phyloP scores from a whole-genome alignment of 2,797 vertebrate species.

The Poeciliopsis turneri region DNA sequence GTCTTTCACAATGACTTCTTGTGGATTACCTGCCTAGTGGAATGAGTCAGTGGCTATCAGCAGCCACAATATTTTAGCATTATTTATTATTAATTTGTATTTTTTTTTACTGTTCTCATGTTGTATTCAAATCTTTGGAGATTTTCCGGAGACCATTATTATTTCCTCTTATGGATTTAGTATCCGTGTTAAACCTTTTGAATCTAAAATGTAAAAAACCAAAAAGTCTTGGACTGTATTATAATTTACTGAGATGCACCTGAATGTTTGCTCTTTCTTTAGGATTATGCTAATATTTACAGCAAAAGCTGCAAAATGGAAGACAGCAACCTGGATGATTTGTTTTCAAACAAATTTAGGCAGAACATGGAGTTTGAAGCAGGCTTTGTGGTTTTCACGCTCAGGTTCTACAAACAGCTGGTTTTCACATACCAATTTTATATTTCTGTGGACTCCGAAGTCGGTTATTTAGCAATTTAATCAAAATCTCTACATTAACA shows the following conservation, averaged over 20 bases:
- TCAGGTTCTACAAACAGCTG: neutral
- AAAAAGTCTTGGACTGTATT: neutral
- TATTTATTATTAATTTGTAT: too few species aligned
- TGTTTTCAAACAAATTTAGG: neutral
- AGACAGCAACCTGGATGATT: neutral
- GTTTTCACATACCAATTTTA: neutral
- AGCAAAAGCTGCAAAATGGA: neutral
- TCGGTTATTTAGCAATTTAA: neutral
- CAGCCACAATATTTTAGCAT: neutral
- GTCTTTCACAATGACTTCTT: neutral
- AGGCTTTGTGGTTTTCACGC: neutral
- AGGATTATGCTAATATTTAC: neutral
- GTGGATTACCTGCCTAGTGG: neutral
- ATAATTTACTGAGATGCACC: neutral
- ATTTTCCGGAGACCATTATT: neutral
- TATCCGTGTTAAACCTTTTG: neutral
- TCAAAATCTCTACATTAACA: neutral
- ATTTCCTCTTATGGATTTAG: neutral
- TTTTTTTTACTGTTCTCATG: neutral
- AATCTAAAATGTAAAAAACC: too few species aligned
- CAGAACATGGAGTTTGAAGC: neutral
- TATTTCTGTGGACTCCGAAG: neutral
- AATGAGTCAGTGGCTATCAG: neutral
- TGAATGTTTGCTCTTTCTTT: neutral
- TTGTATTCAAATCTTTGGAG: neutral